Evolutionary conservation across 2,888 invertebrate genomes (phyloP).

Genomic region (Philopedon plagiatum): DNA sequence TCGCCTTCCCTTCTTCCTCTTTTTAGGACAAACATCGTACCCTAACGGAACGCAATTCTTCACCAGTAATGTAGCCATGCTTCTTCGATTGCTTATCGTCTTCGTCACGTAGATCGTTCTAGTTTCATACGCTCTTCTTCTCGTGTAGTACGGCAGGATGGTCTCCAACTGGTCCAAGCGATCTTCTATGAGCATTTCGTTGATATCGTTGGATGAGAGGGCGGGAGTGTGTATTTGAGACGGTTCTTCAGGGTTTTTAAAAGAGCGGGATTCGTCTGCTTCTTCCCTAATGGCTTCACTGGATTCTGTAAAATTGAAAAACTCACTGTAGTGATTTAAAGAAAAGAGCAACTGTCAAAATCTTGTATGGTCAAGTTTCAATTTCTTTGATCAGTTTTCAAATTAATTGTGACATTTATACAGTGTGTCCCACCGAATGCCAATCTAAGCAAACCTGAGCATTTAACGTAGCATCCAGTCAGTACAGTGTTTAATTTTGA

Average conservation of each 20-base stretch:
- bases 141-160: slow-evolving; percentile 65
- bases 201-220: slow-evolving; percentile 51
- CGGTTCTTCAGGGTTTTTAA: not conserved
- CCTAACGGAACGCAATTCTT: slow-evolving; percentile 67
- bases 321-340: too few relatives aligned
- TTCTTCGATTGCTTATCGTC: slow-evolving; percentile 60
- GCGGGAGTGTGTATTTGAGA: slow-evolving; percentile 55
- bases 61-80: slow-evolving; percentile 65
- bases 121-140: slow-evolving; percentile 64
- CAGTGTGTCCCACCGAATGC: too few relatives aligned
- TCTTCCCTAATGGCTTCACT: slow-evolving; percentile 30
- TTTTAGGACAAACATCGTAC: slow-evolving; percentile 61
- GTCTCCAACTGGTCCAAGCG: slow-evolving; percentile 65
- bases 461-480: too few relatives aligned
- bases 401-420: too few relatives aligned
- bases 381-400: too few relatives aligned
- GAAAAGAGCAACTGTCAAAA: too few relatives aligned
- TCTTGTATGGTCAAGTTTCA: too few relatives aligned
- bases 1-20: slow-evolving; percentile 12
- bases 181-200: slow-evolving; percentile 66
- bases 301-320: slow-evolving; percentile 34
- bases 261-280: slow-evolving; percentile 20
- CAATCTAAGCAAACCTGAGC: too few relatives aligned
- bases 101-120: slow-evolving; percentile 66
- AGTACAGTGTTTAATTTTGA: too few relatives aligned